Percentiles rank a stretch among this genome's conserved stretches.
phyloP scores from a whole-genome alignment of 1,140 invertebrate genomes.

The Sipha flava region DNA sequence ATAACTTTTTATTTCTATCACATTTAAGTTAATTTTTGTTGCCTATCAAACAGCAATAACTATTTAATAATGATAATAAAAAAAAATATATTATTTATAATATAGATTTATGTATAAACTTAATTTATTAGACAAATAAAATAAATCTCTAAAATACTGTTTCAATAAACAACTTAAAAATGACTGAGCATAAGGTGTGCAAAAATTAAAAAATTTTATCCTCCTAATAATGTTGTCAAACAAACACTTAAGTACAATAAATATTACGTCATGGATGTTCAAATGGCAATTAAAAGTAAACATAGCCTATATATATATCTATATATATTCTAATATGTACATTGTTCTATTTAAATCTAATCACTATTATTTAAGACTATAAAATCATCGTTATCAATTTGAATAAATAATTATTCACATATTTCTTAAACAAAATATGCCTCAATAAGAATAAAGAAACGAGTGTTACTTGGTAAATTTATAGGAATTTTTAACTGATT shows the following conservation, averaged over 20 bases:
- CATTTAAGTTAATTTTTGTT: conserved; percentile 1
- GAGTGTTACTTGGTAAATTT: conserved; percentile 15
- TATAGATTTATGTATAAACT: background rate
- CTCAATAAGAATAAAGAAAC: background rate
- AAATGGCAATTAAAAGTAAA: background rate
- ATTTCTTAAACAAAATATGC: conserved; percentile 21
- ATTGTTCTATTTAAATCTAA: background rate
- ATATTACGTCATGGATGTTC: background rate
- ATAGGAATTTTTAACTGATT: conserved; percentile 8
- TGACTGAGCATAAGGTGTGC: conserved; percentile 24
- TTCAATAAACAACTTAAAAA: conserved; percentile 8
- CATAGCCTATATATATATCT: background rate
- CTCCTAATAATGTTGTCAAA: background rate
- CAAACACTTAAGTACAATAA: conserved; percentile 1
- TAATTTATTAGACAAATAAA: background rate
- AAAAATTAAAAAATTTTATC: background rate
- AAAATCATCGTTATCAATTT: background rate
- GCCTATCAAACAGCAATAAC: background rate
- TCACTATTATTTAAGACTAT: conserved; percentile 1
- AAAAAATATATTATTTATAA: background rate
- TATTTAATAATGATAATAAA: background rate
- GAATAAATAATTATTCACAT: background rate
- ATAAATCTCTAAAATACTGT: conserved; percentile 9
- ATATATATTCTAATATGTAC: conserved; percentile 6
- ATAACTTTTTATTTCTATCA: background rate